Evolutionary conservation across 2,113 vertebrate species (phyloP).

Genomic region (Oreochromis niloticus): DNA sequence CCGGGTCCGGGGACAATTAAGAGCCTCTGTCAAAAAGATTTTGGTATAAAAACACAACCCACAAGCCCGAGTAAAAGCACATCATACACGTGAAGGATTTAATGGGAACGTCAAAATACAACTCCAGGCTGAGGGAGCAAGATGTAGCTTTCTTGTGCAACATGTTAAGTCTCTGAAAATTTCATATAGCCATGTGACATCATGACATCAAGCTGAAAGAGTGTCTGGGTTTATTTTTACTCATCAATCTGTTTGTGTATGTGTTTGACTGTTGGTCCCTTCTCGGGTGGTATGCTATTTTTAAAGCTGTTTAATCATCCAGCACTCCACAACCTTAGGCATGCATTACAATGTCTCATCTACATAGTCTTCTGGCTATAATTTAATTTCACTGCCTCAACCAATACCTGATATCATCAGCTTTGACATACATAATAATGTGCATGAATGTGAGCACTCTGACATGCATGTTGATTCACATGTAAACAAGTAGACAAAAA

Average conservation of each 20-base stretch:
- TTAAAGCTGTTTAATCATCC: slow-evolving; percentile 46
- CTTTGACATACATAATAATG: background rate
- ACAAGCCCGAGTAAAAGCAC: background rate
- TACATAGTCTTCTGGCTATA: slow-evolving; percentile 29
- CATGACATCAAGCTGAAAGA: background rate
- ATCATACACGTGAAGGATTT: slow-evolving; percentile 12
- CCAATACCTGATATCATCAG: background rate
- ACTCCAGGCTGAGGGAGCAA: background rate
- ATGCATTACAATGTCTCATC: slow-evolving; percentile 32
- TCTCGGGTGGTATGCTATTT: slow-evolving; percentile 16
- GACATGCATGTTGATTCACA: background rate
- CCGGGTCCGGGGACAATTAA: background rate
- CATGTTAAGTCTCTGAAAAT: slow-evolving; percentile 10
- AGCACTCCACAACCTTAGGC: slow-evolving; percentile 22
- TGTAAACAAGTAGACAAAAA: background rate
- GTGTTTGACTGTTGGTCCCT: background rate
- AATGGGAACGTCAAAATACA: slow-evolving; percentile 27
- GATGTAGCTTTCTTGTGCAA: background rate
- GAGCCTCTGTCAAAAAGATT: slow-evolving; percentile 17
- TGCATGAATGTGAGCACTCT: background rate
- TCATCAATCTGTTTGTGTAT: background rate
- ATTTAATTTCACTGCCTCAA: slow-evolving; percentile 25
- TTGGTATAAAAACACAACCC: background rate
- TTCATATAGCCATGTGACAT: background rate
- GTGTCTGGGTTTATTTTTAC: slow-evolving; percentile 14